Percentiles rank a stretch among this genome's conserved stretches.
phyloP scores from a whole-genome alignment of 2,113 vertebrate genomes.

The Alligator mississippiensis region DNA sequence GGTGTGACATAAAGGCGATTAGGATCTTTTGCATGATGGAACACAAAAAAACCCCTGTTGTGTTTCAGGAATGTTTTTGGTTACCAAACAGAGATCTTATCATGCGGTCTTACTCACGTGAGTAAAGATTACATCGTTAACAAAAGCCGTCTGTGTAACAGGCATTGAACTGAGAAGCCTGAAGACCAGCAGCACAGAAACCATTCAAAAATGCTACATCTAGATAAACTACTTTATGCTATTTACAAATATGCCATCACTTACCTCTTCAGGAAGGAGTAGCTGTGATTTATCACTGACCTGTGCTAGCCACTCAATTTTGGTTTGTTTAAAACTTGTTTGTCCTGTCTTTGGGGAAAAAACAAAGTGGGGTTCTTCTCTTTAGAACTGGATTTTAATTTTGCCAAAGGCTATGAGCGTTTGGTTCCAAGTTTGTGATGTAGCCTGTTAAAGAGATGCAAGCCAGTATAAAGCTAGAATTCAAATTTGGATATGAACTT shows the following conservation, averaged over 20 bases:
- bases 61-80: neutral
- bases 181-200: neutral
- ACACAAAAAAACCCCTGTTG: neutral
- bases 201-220: neutral
- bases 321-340: neutral
- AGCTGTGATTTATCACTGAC: neutral
- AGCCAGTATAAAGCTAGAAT: neutral
- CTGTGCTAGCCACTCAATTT: neutral
- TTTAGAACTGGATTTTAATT: slow-evolving; percentile 14
- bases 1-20: no score
- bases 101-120: neutral
- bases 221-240: neutral
- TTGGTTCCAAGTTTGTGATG: neutral
- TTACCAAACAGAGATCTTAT: neutral
- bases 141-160: neutral
- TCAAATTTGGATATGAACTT: neutral
- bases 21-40: neutral
- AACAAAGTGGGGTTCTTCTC: neutral
- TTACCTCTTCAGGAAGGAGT: neutral
- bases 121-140: neutral
- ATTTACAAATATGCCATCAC: neutral
- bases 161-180: neutral
- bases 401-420: slow-evolving; percentile 29
- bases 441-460: neutral
- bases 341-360: no score